Conservation (phyloP, 2,113 vertebrate genomes). For the Xenopus laevis region DNA sequence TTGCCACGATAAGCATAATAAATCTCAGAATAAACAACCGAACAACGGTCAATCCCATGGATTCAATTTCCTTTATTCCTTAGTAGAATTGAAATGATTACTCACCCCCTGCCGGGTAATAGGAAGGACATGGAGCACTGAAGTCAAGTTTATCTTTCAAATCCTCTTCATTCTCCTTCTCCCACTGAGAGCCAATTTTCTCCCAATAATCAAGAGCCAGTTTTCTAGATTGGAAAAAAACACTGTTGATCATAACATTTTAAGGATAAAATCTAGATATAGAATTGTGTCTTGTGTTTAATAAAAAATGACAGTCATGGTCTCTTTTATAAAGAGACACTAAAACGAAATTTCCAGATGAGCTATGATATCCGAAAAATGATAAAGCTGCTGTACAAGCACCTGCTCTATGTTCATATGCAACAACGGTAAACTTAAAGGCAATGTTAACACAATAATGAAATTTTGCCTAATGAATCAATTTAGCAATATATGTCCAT, state of each 20-base stretch:
- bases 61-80: not conserved
- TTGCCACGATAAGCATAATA: no score
- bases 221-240: constrained; percentile 58
- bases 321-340: not conserved
- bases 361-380: not conserved
- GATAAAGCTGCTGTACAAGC: not conserved
- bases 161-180: constrained; percentile 89
- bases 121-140: constrained; percentile 59
- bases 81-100: not conserved
- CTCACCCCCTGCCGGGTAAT: constrained; percentile 81
- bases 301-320: no score
- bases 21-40: not conserved
- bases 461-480: no score
- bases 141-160: constrained; percentile 96
- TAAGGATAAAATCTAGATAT: no score
- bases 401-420: no score
- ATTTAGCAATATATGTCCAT: no score
- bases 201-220: constrained; percentile 79
- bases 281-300: not conserved
- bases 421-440: no score
- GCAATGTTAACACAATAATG: no score
- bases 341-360: not conserved
- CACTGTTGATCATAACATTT: no score
- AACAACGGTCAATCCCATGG: not conserved
- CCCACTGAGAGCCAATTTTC: constrained; percentile 84